Evolutionary conservation across 1,140 invertebrate genomes (phyloP).

Genomic region (Leptinotarsa texana): DNA sequence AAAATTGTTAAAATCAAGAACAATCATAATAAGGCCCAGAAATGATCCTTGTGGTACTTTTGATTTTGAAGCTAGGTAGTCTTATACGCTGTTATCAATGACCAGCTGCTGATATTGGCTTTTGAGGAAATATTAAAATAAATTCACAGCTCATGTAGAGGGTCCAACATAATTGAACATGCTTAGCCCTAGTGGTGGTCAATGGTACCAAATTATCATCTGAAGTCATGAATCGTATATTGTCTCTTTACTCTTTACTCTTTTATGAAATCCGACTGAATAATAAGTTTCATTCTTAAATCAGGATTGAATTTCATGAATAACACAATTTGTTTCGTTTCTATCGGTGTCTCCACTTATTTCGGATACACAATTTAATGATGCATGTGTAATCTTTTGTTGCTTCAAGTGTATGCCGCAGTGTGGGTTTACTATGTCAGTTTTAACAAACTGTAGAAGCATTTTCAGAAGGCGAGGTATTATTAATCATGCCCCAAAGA

Average conservation of each 20-base stretch:
- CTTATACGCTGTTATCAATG: neutral
- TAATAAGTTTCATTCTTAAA: neutral
- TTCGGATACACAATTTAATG: no score
- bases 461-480: no score
- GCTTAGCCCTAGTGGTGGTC: neutral
- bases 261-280: neutral
- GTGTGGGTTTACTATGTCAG: slow-evolving; percentile 5
- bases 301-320: no score
- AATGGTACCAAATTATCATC: neutral
- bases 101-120: neutral
- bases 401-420: neutral
- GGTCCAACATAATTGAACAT: neutral
- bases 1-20: neutral
- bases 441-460: no score
- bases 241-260: neutral
- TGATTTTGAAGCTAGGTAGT: neutral
- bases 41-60: neutral
- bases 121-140: neutral
- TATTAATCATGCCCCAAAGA: no score
- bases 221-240: neutral
- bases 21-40: neutral
- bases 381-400: no score
- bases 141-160: neutral
- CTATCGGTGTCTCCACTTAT: no score
- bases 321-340: no score